Base-by-base conservation (phyloP, 2,888 invertebrate species). In the Lasioglossum pauxillum region DNA sequence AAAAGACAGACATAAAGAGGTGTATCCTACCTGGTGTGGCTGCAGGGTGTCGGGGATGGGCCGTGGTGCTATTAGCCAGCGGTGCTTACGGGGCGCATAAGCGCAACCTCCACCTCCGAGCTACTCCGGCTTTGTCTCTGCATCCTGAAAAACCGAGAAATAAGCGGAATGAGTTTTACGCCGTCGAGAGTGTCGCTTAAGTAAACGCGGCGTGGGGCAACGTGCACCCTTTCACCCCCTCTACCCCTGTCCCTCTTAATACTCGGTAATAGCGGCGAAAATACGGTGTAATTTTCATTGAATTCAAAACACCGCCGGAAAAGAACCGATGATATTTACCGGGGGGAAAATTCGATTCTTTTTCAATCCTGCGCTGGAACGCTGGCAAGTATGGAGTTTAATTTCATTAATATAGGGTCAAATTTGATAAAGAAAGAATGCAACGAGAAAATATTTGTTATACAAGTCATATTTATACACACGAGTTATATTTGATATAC, bases 91-190 rank as follows among this genome's bases (percentile, higher is more conserved):
- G 94, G 94, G 93, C 94, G 94, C 94, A 93, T 94, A 92, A 92
- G 94, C 94, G 94, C 94, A 93, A 94, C 93, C 94, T 94, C 94
- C 94, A 93, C 93, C 94, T 92, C 93, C 94, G 92, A 92, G 91
- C 94, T 91, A 90, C 93, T 92, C 92, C 93, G 92, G 89, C 92
- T 92, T 92, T 90, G 94, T 91, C 91, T 94, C 93, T 94, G 93
- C 94, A 94, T 94, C 92, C 94, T 94, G 93, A 44, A 93, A 93
- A 90, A 88, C 86, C 78, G 84, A 86, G 85, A 89, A 87, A 86
- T 78, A 80, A 75, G 67, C 69, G 78, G 74, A 78, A 85, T 90
- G 84, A 90, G 84, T 86, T 90, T 89, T 38, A 74, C 46, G 71
- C 72, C 67, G 38, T 53, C 75, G 27, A 46, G 19, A 46, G n/a